Evolutionary conservation across 2,888 invertebrate species (phyloP).

Genomic region (Eristalis tenax): DNA sequence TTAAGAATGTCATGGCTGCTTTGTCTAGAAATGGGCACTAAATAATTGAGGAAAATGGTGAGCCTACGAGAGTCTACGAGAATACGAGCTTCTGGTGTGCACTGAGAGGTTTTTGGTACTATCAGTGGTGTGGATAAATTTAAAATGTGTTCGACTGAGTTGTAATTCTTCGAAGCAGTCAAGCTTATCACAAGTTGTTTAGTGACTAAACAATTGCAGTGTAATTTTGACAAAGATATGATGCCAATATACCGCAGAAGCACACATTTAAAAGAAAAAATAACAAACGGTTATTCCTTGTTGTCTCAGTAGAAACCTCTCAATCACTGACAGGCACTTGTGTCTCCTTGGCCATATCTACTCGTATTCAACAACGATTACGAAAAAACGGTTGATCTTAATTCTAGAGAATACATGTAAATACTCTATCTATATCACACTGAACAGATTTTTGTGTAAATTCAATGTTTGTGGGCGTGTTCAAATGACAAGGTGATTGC

Average conservation of each 20-base stretch:
- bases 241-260: too few relatives aligned
- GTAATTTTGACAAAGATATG: too few relatives aligned
- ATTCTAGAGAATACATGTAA: background rate
- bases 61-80: background rate
- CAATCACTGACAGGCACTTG: background rate
- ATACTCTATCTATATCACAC: slow-evolving; percentile 29
- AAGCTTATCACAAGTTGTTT: too few relatives aligned
- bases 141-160: too few relatives aligned
- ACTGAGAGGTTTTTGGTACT: background rate
- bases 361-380: background rate
- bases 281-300: too few relatives aligned
- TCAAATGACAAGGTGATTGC: slow-evolving; percentile 20
- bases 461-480: background rate
- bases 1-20: background rate
- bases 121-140: too few relatives aligned
- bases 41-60: background rate
- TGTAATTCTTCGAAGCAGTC: too few relatives aligned
- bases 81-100: too few relatives aligned
- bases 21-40: slow-evolving; percentile 6
- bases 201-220: too few relatives aligned
- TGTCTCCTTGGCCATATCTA: background rate
- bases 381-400: background rate
- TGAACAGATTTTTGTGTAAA: slow-evolving; percentile 22
- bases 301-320: background rate
- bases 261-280: too few relatives aligned